These are phyloP conservation scores for Hydropsyche betteni DNA, from an alignment of 2,888 invertebrate genomes.

Conservation along the genomic window DNA sequence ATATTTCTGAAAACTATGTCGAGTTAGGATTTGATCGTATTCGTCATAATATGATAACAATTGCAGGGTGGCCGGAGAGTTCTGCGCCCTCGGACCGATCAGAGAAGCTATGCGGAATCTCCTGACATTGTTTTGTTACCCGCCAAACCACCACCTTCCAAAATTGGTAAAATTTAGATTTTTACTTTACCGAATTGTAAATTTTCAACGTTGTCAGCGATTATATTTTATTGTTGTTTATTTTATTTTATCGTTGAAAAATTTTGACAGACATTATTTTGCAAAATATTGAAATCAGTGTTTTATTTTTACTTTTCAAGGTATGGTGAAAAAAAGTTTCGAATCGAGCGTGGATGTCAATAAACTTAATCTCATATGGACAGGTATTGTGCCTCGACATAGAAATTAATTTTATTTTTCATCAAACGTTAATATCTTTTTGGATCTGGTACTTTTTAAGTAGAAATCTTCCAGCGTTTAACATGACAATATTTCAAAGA, in stretches of 20 bases:
- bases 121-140: conserved; percentile 75
- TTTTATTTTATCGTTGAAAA: conserved; percentile 12
- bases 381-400: conserved; percentile 49
- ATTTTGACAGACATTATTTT: neutral
- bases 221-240: conserved; percentile 15
- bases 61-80: conserved; percentile 70
- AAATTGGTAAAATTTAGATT: conserved; percentile 43
- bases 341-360: conserved; percentile 49
- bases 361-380: conserved; percentile 52
- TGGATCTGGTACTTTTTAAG: conserved; percentile 14
- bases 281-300: neutral
- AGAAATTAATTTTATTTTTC: conserved; percentile 48
- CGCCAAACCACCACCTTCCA: conserved; percentile 64
- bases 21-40: neutral
- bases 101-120: conserved; percentile 85
- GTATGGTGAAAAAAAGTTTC: conserved; percentile 50
- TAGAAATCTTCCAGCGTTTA: too few relatives aligned
- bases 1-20: conserved; percentile 3
- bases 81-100: conserved; percentile 82
- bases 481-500: too few relatives aligned
- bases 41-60: neutral
- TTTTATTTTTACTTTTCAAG: conserved; percentile 44
- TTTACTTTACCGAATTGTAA: neutral
- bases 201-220: neutral
- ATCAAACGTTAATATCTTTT: conserved; percentile 16